phyloP scores from a whole-genome alignment of 2,888 invertebrate genomes.

The Hydriomena furcata region DNA sequence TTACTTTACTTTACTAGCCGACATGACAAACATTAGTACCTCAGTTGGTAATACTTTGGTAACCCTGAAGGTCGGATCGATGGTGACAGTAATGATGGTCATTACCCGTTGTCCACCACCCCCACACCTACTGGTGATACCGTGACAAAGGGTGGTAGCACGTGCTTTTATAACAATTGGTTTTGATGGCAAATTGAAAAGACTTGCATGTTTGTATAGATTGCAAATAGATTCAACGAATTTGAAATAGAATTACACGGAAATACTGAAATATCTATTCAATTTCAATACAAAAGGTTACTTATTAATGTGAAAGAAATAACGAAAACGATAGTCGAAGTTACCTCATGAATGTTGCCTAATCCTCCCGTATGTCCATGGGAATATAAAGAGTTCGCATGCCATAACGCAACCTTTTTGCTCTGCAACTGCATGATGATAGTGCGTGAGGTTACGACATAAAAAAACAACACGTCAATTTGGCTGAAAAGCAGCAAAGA shows the following conservation, averaged over 20 bases:
- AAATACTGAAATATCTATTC: conserved; percentile 3
- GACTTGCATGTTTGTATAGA: not conserved
- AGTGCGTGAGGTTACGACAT: not conserved
- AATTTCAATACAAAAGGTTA: no score
- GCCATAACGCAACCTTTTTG: conserved; percentile 13
- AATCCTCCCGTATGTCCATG: conserved; percentile 21
- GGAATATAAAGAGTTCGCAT: conserved; percentile 19
- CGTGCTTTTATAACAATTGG: conserved; percentile 16
- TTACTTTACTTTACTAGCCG: no score
- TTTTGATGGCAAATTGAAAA: conserved; percentile 24
- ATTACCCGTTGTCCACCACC: conserved; percentile 39
- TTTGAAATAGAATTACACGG: conserved; percentile 3
- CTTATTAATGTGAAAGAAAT: no score
- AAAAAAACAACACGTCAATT: not conserved
- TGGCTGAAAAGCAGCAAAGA: not conserved
- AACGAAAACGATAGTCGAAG: no score
- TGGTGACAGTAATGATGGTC: conserved; percentile 44
- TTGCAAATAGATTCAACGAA: conserved; percentile 3
- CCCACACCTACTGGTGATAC: conserved; percentile 14
- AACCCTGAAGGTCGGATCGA: conserved; percentile 46
- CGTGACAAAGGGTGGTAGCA: conserved; percentile 13
- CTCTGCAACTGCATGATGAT: conserved; percentile 2
- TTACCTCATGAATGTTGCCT: conserved; percentile 7
- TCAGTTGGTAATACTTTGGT: conserved; percentile 8
- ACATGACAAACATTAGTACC: not conserved